A percentile compares a stretch with the other conserved stretches of the same genome.
These are phyloP conservation scores for Margaritifera margaritifera DNA, from an alignment of 2,888 invertebrate species.

Conservation along the genomic window DNA sequence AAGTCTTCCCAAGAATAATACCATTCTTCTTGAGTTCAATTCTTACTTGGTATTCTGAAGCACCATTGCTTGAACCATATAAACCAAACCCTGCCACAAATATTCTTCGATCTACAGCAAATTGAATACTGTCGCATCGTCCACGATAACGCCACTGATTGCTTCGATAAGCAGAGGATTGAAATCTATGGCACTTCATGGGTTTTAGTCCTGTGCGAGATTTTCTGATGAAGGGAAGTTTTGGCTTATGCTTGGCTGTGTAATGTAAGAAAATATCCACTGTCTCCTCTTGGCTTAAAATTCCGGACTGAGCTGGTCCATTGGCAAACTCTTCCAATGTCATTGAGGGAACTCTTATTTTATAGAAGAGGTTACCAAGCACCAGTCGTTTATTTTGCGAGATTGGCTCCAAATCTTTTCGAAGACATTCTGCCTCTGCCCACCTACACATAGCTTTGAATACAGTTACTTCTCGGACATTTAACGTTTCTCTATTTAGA, in stretches of 20 bases:
- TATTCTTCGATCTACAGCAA: conserved; percentile 94
- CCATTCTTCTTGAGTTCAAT: conserved; percentile 94
- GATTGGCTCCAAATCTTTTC: conserved; percentile 87
- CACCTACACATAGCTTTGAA: conserved; percentile 93
- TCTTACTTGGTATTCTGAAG: conserved; percentile 94
- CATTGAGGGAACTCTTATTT: conserved; percentile 96
- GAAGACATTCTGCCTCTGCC: conserved; percentile 91
- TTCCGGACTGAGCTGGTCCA: conserved; percentile 93
- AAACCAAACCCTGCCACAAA: conserved; percentile 96
- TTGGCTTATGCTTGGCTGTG: conserved; percentile 90
- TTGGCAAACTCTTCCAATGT: conserved; percentile 94
- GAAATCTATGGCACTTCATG: conserved; percentile 95
- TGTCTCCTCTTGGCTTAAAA: conserved; percentile 92
- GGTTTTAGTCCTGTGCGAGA: conserved; percentile 90
- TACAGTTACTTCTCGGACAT: conserved; percentile 89
- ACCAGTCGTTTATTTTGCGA: conserved; percentile 79
- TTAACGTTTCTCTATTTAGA: conserved; percentile 91
- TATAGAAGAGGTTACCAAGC: conserved; percentile 82
- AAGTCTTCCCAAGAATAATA: conserved; percentile 89
- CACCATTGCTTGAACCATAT: conserved; percentile 96
- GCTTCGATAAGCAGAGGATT: conserved; percentile 95
- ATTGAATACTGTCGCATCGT: conserved; percentile 96
- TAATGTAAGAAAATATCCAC: conserved; percentile 96
- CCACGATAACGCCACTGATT: conserved; percentile 98
- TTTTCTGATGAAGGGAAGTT: conserved; percentile 86